phyloP scores from a whole-genome alignment of 35 echinoderm and acorn worm species.

The Apostichopus parvimensis region DNA sequence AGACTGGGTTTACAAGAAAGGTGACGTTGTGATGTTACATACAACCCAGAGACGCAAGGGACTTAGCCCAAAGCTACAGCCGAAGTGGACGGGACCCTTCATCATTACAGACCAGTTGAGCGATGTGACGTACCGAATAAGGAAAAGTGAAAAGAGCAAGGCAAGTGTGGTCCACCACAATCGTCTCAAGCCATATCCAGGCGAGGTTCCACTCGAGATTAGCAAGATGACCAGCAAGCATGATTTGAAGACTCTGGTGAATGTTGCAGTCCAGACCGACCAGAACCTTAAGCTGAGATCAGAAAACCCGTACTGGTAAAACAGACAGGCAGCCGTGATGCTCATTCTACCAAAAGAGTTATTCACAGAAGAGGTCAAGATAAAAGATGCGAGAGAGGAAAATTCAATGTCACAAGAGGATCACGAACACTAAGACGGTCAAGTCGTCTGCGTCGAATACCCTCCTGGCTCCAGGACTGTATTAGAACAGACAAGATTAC shows the following conservation, averaged over 20 bases:
- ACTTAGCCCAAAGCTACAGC: neutral
- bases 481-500: neutral
- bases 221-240: neutral
- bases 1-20: conserved; percentile 14
- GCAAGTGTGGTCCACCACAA: conserved; percentile 32
- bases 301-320: too few species aligned
- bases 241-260: neutral
- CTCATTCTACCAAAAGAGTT: too few species aligned
- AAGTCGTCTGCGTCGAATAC: too few species aligned
- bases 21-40: conserved; percentile 18
- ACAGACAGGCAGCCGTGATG: neutral
- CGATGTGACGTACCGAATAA: neutral
- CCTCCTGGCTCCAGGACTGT: too few species aligned
- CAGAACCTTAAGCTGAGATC: too few species aligned
- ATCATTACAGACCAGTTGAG: neutral
- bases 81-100: neutral
- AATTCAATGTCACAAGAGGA: neutral
- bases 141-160: neutral
- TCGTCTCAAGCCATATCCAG: neutral
- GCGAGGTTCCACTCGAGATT: neutral
- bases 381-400: neutral
- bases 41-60: too few species aligned
- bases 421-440: too few species aligned
- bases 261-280: too few species aligned
- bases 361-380: neutral